A percentile compares a stretch with the other conserved stretches of the same genome.
Evolutionary conservation across 2,113 vertebrate species (phyloP).

Genomic region (Scortum barcoo): DNA sequence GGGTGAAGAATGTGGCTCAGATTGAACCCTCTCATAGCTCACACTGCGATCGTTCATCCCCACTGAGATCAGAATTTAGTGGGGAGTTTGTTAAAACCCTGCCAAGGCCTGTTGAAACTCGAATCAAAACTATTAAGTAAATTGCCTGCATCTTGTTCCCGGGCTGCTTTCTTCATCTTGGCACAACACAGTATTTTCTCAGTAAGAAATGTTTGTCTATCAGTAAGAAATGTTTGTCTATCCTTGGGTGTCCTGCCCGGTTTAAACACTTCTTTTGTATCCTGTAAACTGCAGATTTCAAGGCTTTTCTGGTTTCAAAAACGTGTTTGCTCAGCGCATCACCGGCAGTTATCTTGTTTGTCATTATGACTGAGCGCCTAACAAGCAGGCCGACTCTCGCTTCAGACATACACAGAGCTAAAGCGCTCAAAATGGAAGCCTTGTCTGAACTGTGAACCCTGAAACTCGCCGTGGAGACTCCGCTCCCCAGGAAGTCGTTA

Average conservation of each 20-base stretch:
- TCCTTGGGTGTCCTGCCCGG: constrained; percentile 8
- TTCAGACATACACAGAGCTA: not conserved
- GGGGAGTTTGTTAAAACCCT: constrained; percentile 36
- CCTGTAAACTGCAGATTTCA: constrained; percentile 11
- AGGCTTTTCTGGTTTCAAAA: constrained; percentile 18
- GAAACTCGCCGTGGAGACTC: constrained; percentile 16
- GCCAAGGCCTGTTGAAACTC: constrained; percentile 52
- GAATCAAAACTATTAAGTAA: constrained; percentile 54
- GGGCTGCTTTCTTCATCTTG: constrained; percentile 34
- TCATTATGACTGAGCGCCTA: not conserved
- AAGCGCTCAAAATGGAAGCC: not conserved
- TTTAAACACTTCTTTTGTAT: constrained; percentile 34
- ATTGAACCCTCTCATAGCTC: constrained; percentile 15
- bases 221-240: constrained; percentile 38
- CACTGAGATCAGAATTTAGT: constrained; percentile 35
- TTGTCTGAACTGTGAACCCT: constrained; percentile 45
- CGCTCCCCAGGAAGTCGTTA: constrained; percentile 54
- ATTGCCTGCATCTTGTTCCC: constrained; percentile 47
- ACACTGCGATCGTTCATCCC: constrained; percentile 18
- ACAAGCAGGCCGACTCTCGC: not conserved
- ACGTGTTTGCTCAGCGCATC: not conserved
- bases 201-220: constrained; percentile 41
- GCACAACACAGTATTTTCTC: constrained; percentile 13
- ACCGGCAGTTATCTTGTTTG: not conserved
- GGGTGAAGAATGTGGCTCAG: constrained; percentile 22